phyloP scores from a whole-genome alignment of 2,113 vertebrate genomes.

The Sinocyclocheilus anshuiensis region DNA sequence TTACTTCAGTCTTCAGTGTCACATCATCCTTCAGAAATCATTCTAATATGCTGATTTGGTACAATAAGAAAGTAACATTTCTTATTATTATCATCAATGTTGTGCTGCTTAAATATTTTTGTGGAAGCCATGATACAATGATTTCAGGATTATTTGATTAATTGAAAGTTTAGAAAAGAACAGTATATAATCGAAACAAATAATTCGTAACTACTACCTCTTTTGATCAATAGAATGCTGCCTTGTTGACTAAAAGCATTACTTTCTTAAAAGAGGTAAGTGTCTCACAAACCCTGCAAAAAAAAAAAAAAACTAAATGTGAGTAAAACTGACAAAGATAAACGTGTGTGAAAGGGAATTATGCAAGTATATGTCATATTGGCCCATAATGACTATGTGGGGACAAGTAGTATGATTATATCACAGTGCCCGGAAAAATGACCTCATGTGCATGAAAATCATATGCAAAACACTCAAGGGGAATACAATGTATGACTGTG shows the following conservation, averaged over 20 bases:
- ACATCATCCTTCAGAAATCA: background rate
- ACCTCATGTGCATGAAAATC: constrained; percentile 57
- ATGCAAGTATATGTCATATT: constrained; percentile 8
- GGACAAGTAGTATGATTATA: constrained; percentile 36
- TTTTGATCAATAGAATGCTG: background rate
- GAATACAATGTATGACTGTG: constrained; percentile 44
- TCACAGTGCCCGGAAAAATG: constrained; percentile 34
- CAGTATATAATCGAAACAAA: background rate
- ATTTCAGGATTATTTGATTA: background rate
- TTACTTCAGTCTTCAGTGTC: background rate
- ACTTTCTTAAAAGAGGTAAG: background rate
- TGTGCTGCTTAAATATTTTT: background rate
- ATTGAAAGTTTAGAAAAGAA: background rate
- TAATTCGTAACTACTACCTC: background rate
- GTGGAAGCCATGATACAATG: background rate
- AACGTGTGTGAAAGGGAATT: background rate
- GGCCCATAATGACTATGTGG: constrained; percentile 18
- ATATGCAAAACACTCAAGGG: constrained; percentile 57
- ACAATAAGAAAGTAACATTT: background rate
- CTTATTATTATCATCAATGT: background rate
- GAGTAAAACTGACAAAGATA: constrained; percentile 28
- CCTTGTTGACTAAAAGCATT: background rate
- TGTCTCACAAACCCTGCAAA: background rate
- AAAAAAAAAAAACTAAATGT: too few species aligned
- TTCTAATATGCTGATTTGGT: background rate